phyloP scores from a whole-genome alignment of 2,113 vertebrate species.

The Capricornis sumatraensis region DNA sequence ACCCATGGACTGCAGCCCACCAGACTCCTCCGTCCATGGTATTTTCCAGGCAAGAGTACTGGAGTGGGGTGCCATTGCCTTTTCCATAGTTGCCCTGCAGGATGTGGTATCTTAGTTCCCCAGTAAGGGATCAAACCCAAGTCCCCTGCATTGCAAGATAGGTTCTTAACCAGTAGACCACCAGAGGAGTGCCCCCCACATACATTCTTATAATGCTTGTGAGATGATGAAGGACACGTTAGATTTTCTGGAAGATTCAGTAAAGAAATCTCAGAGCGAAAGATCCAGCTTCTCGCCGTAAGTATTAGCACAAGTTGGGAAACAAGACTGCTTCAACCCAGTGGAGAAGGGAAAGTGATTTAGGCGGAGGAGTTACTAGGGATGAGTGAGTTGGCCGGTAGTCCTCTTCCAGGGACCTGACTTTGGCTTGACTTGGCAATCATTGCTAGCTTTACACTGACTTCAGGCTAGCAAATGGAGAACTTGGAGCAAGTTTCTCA shows the following conservation, averaged over 20 bases:
- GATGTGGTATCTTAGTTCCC: background rate
- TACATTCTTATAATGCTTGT: background rate
- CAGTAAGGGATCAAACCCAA: background rate
- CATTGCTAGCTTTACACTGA: background rate
- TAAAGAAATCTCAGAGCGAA: background rate
- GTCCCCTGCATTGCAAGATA: background rate
- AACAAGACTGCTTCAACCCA: background rate
- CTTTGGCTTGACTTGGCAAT: background rate
- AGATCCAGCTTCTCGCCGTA: background rate
- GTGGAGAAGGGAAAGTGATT: background rate
- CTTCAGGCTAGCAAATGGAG: background rate
- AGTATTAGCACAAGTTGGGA: background rate
- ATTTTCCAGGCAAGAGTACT: no score
- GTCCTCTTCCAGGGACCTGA: background rate
- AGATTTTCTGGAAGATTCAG: background rate
- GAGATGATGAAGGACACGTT: background rate
- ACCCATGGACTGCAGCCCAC: no score
- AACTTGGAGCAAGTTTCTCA: background rate
- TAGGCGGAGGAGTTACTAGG: background rate
- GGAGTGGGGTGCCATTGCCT: no score
- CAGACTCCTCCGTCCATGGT: no score
- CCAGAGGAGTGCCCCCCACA: background rate
- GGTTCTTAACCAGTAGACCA: background rate
- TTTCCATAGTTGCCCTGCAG: background rate
- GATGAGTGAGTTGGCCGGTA: background rate